A percentile compares a stretch with the other conserved stretches of the same genome.
Evolutionary conservation across 2,888 invertebrate species (phyloP).

Genomic region (Orchesellides sinensis): DNA sequence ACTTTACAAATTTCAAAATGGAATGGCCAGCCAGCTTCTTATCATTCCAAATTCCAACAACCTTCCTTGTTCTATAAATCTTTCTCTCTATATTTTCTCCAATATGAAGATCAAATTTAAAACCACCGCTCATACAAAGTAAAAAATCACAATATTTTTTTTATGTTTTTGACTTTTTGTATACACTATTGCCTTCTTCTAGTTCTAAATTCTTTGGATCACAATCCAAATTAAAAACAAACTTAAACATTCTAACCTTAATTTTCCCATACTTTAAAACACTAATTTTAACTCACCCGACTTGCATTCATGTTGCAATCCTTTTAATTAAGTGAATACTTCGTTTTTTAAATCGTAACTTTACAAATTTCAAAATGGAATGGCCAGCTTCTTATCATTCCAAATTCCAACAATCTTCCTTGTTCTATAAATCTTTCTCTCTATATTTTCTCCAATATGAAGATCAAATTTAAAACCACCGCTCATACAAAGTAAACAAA

Average conservation of each 20-base stretch:
- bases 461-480: background rate
- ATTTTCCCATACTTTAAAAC: too few species aligned
- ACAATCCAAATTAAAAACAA: too few species aligned
- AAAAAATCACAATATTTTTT: too few species aligned
- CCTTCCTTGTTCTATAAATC: background rate
- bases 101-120: background rate
- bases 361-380: too few species aligned
- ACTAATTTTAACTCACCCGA: conserved; percentile 12
- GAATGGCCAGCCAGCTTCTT: too few species aligned
- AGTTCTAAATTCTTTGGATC: too few species aligned
- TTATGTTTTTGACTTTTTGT: too few species aligned
- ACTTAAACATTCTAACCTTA: too few species aligned
- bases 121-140: background rate
- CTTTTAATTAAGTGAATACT: background rate
- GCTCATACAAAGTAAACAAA: background rate
- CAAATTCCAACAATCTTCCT: background rate
- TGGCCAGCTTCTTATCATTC: too few species aligned
- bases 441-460: background rate
- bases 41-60: background rate
- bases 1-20: too few species aligned
- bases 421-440: background rate
- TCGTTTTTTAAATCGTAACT: too few species aligned
- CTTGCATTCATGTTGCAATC: conserved; percentile 17
- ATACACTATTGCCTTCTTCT: too few species aligned
- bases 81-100: background rate